Conservation (phyloP, 37 sponge, comb jelly and placozoan species). For the Eunapius fragilis region DNA sequence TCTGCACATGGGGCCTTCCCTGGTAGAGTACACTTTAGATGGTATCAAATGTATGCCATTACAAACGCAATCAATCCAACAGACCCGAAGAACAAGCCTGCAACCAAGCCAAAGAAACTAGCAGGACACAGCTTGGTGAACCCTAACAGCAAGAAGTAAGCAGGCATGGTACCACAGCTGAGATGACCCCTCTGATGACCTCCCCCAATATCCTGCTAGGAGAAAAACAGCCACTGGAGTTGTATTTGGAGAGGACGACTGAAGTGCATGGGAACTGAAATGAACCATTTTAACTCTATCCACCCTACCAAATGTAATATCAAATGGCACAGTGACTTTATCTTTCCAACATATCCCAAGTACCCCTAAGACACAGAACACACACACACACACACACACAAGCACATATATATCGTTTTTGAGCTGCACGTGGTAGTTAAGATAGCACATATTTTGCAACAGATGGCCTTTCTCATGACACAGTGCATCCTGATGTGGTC, state of each 20-base stretch:
- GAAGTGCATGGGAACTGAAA: neutral
- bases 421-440: neutral
- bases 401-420: too few species aligned
- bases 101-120: conserved; percentile 24
- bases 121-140: conserved; percentile 62
- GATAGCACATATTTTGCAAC: too few species aligned
- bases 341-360: neutral
- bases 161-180: neutral
- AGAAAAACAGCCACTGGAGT: conserved; percentile 64
- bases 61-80: neutral
- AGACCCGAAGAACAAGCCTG: neutral
- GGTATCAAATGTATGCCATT: neutral
- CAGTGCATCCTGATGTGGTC: conserved; percentile 81
- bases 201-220: neutral
- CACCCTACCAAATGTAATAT: neutral
- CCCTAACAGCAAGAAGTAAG: conserved; percentile 61
- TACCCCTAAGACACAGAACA: neutral
- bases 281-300: neutral
- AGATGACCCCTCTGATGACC: neutral
- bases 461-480: conserved; percentile 29
- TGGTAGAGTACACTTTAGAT: neutral
- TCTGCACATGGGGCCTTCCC: neutral
- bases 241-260: conserved; percentile 47
- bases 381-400: neutral
- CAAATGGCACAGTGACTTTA: neutral